Conservation (phyloP, 2,888 invertebrate genomes). For the Polydrusus pterygomalis region DNA sequence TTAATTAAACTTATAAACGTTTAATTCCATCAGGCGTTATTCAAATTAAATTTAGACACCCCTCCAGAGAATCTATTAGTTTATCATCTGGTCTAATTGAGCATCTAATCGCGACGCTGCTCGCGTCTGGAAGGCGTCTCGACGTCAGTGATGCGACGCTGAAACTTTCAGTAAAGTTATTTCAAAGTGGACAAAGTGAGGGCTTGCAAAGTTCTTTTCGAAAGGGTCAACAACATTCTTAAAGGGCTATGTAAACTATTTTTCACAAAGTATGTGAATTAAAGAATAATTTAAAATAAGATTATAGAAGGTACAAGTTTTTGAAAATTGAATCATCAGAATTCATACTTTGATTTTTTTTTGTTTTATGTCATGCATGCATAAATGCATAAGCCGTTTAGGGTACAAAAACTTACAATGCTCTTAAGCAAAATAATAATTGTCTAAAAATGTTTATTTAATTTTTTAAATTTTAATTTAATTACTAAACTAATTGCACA, state of each 20-base stretch:
- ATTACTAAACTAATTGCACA: too few relatives aligned
- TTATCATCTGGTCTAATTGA: constrained; percentile 55
- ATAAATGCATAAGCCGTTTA: too few relatives aligned
- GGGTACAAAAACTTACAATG: too few relatives aligned
- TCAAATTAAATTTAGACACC: constrained; percentile 44
- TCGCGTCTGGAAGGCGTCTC: constrained; percentile 48
- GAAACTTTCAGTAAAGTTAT: constrained; percentile 45
- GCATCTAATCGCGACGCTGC: constrained; percentile 55
- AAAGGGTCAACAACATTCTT: constrained; percentile 37
- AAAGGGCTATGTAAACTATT: not conserved
- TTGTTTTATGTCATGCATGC: too few relatives aligned
- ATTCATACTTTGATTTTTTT: too few relatives aligned
- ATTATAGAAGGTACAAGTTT: too few relatives aligned
- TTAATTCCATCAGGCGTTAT: constrained; percentile 31
- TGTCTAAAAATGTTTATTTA: too few relatives aligned
- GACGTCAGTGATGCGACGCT: constrained; percentile 44
- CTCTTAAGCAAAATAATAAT: too few relatives aligned
- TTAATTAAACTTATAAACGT: constrained; percentile 32
- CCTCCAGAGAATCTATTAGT: constrained; percentile 49
- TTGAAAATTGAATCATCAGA: too few relatives aligned
- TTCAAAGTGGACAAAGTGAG: constrained; percentile 40
- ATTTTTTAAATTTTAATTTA: too few relatives aligned
- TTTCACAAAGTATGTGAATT: not conserved
- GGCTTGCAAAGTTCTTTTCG: constrained; percentile 24
- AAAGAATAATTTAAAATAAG: too few relatives aligned